A percentile compares a stretch with the other conserved stretches of the same genome.
phyloP scores from a whole-genome alignment of 92 coral and sea anemone genomes.

The Porites rus region DNA sequence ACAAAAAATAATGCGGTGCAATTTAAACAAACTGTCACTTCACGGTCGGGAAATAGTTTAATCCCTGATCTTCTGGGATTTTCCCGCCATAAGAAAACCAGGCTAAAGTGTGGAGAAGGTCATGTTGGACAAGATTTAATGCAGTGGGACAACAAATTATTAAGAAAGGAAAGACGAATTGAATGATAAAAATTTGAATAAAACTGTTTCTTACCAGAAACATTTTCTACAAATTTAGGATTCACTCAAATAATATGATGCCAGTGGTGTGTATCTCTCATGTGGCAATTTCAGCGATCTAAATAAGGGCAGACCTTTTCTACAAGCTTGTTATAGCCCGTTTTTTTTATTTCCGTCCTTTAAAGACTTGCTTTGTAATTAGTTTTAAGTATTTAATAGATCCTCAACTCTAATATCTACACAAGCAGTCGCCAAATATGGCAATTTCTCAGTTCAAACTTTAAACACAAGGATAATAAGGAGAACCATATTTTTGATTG shows the following conservation, averaged over 20 bases:
- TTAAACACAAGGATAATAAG: background rate
- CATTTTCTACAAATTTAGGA: background rate
- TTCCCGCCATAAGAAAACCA: too few species aligned
- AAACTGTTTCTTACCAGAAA: background rate
- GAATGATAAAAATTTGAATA: background rate
- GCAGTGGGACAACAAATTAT: background rate
- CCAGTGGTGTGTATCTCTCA: background rate
- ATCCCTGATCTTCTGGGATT: too few species aligned
- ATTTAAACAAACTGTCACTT: too few species aligned
- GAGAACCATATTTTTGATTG: background rate
- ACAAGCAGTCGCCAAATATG: background rate
- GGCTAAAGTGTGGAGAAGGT: too few species aligned
- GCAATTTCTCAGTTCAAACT: background rate
- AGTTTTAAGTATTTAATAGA: background rate
- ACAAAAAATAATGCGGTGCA: too few species aligned
- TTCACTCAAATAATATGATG: too few species aligned
- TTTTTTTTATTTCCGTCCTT: conserved; percentile 14
- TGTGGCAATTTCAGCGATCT: background rate
- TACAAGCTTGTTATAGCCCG: background rate
- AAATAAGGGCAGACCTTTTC: background rate
- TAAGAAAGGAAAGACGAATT: background rate
- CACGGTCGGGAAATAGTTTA: too few species aligned
- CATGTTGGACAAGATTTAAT: too few species aligned
- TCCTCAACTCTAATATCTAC: background rate
- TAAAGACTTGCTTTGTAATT: background rate